phyloP scores from a whole-genome alignment of 2,888 invertebrate genomes.

The Melanophora roralis region DNA sequence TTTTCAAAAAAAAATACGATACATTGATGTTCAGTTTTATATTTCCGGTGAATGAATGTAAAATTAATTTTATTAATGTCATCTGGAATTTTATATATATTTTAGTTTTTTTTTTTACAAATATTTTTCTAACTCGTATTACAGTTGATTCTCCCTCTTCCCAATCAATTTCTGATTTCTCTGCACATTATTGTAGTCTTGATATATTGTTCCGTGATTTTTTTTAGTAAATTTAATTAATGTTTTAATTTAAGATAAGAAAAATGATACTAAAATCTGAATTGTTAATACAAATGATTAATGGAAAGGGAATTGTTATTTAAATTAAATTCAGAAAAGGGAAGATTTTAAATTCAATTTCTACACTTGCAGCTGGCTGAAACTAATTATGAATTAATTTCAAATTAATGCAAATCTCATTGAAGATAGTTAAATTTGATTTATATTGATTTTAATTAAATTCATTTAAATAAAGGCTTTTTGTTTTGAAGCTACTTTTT shows the following conservation, averaged over 20 bases:
- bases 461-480: too few species aligned
- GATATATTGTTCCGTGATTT: too few species aligned
- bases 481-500: too few species aligned
- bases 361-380: too few species aligned
- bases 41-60: slow-evolving; percentile 49
- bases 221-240: slow-evolving; percentile 17
- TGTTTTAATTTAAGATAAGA: neutral
- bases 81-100: slow-evolving; percentile 14
- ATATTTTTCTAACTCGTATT: neutral
- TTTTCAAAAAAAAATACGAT: slow-evolving; percentile 43
- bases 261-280: neutral
- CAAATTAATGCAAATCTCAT: too few species aligned
- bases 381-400: too few species aligned
- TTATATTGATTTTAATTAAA: too few species aligned
- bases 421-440: too few species aligned
- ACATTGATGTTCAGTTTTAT: slow-evolving; percentile 54
- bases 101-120: neutral
- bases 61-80: slow-evolving; percentile 55
- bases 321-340: neutral
- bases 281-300: slow-evolving; percentile 16
- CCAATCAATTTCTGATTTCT: neutral
- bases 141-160: neutral
- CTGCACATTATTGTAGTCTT: neutral
- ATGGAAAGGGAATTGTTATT: slow-evolving; percentile 6
- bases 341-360: too few species aligned